Evolutionary conservation across 1,140 invertebrate genomes (phyloP), one percentile per base, ranked within the genome.

Genomic region (Chironomus striatipennis): DNA sequence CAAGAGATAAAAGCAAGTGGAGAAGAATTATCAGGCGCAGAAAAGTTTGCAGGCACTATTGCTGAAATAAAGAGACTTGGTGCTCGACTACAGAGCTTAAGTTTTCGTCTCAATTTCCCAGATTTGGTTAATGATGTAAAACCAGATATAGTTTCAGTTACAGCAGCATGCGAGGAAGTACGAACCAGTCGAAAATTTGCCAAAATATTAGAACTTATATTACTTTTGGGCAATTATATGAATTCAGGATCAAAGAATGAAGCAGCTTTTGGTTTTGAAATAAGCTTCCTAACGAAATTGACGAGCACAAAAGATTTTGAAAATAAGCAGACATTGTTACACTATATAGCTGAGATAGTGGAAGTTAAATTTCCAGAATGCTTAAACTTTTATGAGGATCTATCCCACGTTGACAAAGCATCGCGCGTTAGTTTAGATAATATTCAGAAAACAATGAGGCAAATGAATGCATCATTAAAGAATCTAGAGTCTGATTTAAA

Each of bases 111-210:
- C 77, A 85, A 75, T 76, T 84, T 74, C 21, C 75, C 77, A n/a
- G 95, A 97, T 82, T 84, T 93, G 79, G 88, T 96, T 12, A 87
- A 89, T 77, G 97, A 98, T 81, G 90, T 97, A 34, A 98, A 98
- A 85, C 96, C 96, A 24, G 93, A 96, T 79, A 94, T 99, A 81
- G 95, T 98, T 0, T 92, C 94, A 7, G 95, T 93, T 0, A 97
- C 94, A 7, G 94, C 94, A 15, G 97, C 96, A 8, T 98, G 96
- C 81, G 95, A 98, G 80, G 96, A 98, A 85, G 90, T 99, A 0
- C 92, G 91, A 77, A 88, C 86, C 8, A 98, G 95, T 78, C 89
- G 89, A 79, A 98, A 96, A 78, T 98, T 99, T 83, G 89, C 90
- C 0, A 91, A 90, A 79, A 90, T 99, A 17, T 83, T 99, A 6